Evolutionary conservation across 1,140 invertebrate genomes (phyloP).

Genomic region (Zophobas atratus): DNA sequence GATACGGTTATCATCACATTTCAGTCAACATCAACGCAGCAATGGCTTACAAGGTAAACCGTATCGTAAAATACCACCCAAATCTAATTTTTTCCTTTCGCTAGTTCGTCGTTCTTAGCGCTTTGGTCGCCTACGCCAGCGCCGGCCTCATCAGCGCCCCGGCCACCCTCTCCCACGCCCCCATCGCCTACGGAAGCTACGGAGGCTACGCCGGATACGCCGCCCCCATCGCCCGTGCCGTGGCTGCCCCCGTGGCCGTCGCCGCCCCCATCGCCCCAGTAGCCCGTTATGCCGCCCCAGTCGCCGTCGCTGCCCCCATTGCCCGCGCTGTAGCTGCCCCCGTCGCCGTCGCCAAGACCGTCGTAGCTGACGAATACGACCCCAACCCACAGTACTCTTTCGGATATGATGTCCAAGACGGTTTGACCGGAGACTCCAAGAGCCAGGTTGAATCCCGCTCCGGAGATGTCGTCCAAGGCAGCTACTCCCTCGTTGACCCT

Average conservation of each 20-base stretch:
- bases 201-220: conserved; percentile 18
- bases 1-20: conserved; percentile 34
- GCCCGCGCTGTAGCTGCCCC: conserved; percentile 70
- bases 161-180: conserved; percentile 47
- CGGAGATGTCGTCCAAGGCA: conserved; percentile 49
- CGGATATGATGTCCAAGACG: conserved; percentile 69
- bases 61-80: not conserved
- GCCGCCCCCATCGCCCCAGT: conserved; percentile 35
- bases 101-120: conserved; percentile 41
- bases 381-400: conserved; percentile 71
- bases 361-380: conserved; percentile 59
- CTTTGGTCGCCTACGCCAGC: conserved; percentile 58
- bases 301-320: not conserved
- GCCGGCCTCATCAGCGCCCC: conserved; percentile 59
- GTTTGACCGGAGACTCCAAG: conserved; percentile 68
- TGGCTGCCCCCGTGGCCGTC: conserved; percentile 6
- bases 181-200: conserved; percentile 38
- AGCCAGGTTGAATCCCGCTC: conserved; percentile 61
- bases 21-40: conserved; percentile 35
- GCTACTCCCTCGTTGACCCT: conserved; percentile 77
- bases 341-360: conserved; percentile 23
- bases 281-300: conserved; percentile 24
- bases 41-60: conserved; percentile 50
- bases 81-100: conserved; percentile 36
- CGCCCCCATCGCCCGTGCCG: conserved; percentile 52